Evolutionary conservation across 1,140 invertebrate genomes (phyloP).

Genomic region (Ceratina australensis): DNA sequence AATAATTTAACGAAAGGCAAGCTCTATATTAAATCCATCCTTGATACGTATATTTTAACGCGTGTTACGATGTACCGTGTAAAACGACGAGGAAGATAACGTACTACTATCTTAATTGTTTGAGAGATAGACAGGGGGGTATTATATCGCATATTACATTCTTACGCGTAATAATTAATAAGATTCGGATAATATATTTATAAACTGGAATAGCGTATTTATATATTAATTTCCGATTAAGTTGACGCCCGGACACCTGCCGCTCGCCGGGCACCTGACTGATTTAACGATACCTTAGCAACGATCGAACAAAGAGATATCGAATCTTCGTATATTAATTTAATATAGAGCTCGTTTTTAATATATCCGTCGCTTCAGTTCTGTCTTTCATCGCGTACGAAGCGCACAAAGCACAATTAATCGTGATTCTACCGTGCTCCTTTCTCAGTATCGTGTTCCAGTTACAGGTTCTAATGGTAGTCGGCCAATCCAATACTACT

Average conservation of each 20-base stretch:
- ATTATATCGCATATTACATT: constrained; percentile 14
- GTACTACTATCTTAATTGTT: constrained; percentile 19
- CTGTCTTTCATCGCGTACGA: constrained; percentile 44
- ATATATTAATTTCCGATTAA: constrained; percentile 22
- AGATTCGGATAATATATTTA: constrained; percentile 34
- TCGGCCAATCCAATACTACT: constrained; percentile 21
- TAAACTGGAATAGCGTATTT: constrained; percentile 23
- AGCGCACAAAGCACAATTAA: constrained; percentile 23
- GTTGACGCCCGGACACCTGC: constrained; percentile 37
- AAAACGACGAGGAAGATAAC: no score
- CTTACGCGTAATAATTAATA: constrained; percentile 27
- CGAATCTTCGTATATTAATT: constrained; percentile 51
- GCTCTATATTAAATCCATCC: constrained; percentile 60
- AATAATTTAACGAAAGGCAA: constrained; percentile 38
- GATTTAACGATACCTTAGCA: constrained; percentile 32
- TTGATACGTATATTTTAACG: constrained; percentile 46
- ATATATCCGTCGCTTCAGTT: constrained; percentile 19
- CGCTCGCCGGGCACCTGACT: constrained; percentile 25
- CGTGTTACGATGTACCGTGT: constrained; percentile 6
- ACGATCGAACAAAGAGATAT: constrained; percentile 16
- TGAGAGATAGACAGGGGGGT: background rate
- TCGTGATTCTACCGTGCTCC: background rate
- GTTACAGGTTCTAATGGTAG: constrained; percentile 26
- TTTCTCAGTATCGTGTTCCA: background rate
- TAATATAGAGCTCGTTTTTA: constrained; percentile 60